A percentile compares a stretch with the other conserved stretches of the same genome.
Evolutionary conservation across 2,113 vertebrate species (phyloP).

Genomic region (Protomyctophum bolini): DNA sequence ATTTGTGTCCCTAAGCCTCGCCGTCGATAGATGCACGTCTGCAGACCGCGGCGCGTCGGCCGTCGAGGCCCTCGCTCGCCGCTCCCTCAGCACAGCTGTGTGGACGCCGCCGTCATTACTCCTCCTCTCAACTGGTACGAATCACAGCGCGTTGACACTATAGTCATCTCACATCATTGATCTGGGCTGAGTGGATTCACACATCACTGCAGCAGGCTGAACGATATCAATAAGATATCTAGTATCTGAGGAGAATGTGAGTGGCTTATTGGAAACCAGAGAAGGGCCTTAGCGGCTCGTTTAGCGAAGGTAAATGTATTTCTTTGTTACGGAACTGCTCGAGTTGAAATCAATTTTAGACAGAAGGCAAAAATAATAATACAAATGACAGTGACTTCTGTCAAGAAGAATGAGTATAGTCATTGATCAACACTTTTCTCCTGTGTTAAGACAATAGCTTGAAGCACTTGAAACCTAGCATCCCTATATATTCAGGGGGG

Average conservation of each 20-base stretch:
- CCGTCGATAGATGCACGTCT: conserved; percentile 19
- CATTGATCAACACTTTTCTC: too few relatives aligned
- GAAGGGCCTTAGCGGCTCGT: background rate
- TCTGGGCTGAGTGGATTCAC: background rate
- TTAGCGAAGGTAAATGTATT: conserved; percentile 7
- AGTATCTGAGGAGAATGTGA: background rate
- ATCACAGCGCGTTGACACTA: conserved; percentile 15
- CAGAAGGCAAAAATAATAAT: background rate
- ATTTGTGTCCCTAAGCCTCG: conserved; percentile 32
- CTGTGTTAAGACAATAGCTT: background rate
- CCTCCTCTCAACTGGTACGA: background rate
- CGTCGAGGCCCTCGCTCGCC: too few relatives aligned
- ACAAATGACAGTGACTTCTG: too few relatives aligned
- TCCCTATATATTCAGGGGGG: too few relatives aligned
- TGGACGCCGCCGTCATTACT: conserved; percentile 4
- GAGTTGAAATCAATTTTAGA: conserved; percentile 5
- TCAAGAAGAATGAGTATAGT: too few relatives aligned
- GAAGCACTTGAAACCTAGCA: too few relatives aligned
- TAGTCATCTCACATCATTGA: conserved; percentile 7
- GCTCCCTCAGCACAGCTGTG: background rate
- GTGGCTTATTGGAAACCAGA: background rate
- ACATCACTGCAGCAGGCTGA: background rate
- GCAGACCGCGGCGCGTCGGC: background rate
- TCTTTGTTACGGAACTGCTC: conserved; percentile 2
- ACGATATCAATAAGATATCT: background rate